phyloP scores from a whole-genome alignment of 2,888 invertebrate genomes.

The Callyntrura guangdongensis region DNA sequence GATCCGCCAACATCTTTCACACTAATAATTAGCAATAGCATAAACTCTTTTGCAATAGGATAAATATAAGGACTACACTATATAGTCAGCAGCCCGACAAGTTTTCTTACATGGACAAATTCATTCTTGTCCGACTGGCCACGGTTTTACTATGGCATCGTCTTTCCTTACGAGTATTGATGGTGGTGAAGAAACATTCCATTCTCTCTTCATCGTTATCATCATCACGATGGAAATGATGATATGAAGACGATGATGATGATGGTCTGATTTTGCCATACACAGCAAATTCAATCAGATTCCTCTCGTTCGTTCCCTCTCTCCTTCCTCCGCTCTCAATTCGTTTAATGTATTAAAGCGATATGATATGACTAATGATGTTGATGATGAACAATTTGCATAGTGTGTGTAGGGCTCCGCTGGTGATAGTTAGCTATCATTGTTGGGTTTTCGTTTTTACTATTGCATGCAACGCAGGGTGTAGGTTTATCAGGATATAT shows the following conservation, averaged over 20 bases:
- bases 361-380: background rate
- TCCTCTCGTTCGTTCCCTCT: background rate
- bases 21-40: constrained; percentile 15
- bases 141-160: background rate
- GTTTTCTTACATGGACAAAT: constrained; percentile 4
- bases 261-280: constrained; percentile 15
- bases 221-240: background rate
- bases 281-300: constrained; percentile 15
- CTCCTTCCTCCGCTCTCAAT: background rate
- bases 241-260: background rate
- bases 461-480: background rate
- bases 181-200: constrained; percentile 15
- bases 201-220: background rate
- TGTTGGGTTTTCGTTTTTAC: no score
- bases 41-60: background rate
- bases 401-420: no score
- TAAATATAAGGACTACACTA: background rate
- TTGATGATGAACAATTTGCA: background rate
- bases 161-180: background rate
- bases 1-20: constrained; percentile 5
- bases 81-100: background rate
- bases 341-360: background rate
- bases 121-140: background rate
- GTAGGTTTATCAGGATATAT: background rate
- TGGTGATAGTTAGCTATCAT: no score